Evolutionary conservation across 2,888 invertebrate species (phyloP).

Genomic region (Cheilosia soror): DNA sequence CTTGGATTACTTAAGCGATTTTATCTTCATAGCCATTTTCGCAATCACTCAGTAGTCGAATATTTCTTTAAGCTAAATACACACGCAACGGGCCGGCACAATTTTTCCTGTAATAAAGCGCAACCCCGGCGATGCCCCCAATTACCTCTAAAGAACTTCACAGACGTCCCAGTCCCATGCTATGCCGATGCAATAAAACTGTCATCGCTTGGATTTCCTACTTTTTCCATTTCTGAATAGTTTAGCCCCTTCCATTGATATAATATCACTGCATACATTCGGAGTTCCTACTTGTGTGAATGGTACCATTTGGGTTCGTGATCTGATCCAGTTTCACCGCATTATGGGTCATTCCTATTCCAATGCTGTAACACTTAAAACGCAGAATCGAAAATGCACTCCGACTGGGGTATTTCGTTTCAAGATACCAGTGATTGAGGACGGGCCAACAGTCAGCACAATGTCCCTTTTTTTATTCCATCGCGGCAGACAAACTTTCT

Average conservation of each 20-base stretch:
- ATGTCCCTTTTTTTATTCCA: slow-evolving; percentile 41
- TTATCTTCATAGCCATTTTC: too few species aligned
- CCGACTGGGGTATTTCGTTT: not conserved
- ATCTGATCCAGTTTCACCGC: slow-evolving; percentile 51
- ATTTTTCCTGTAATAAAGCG: slow-evolving; percentile 9
- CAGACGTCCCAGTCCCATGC: slow-evolving; percentile 22
- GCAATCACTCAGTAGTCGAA: too few species aligned
- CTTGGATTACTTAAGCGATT: too few species aligned
- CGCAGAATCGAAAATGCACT: slow-evolving; percentile 36
- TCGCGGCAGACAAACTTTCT: not conserved
- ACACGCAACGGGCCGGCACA: too few species aligned
- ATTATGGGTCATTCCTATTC: slow-evolving; percentile 61
- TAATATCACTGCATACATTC: slow-evolving; percentile 19
- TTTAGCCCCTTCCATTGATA: slow-evolving; percentile 30
- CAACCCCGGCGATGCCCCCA: slow-evolving; percentile 50
- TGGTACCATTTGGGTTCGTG: slow-evolving; percentile 38
- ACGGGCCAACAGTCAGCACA: slow-evolving; percentile 16
- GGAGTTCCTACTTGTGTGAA: not conserved
- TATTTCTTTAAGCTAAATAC: too few species aligned
- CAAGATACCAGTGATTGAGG: slow-evolving; percentile 32
- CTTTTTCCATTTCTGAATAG: slow-evolving; percentile 22
- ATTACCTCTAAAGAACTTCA: slow-evolving; percentile 47
- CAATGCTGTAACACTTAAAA: slow-evolving; percentile 36
- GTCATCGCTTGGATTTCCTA: slow-evolving; percentile 58
- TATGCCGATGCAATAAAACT: slow-evolving; percentile 61